Base-by-base conservation (phyloP, 53 echinoderm and acorn worm species). In the Echinarachnius parma region DNA sequence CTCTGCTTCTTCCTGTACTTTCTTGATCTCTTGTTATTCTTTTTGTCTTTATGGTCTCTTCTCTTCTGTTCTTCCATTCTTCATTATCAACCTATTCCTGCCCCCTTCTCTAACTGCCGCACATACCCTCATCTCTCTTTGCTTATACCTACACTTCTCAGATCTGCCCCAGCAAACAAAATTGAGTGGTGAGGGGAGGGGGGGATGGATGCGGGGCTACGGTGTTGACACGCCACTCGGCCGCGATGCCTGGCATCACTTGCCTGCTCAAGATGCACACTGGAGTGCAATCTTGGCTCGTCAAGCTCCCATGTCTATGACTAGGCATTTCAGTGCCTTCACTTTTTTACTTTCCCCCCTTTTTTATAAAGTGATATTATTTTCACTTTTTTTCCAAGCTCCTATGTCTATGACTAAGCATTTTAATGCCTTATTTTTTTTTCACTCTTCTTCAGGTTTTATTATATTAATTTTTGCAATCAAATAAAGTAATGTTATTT, bases 151-250 rank as follows among this genome's bases (percentile, higher is more conserved):
- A 11, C 52, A 50, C 18, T 50, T 50, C 9, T 50, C 52, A 15
- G 14, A 27, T 72, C 42, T 56, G 23, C 56, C 74, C 36, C 35
- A 4, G 74, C 74, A 72, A 72, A 72, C 74, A 72, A 36, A 39
- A 54, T 15, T 9, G 21, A 56, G 15, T 24, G 20, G 48, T 27
- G 15, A 1, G 56, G n/a, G 28, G 4, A 42, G 42, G 29, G 57
- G 39, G 14, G 34, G 74, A 28, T n/a, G 36, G 21, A 27, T 70
- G n/a, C n/a, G n/a, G n/a, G n/a, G n/a, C n/a, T n/a, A n/a, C n/a
- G n/a, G n/a, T n/a, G 74, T 72, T 72, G 74, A 72, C 74, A 72
- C 28, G 44, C 74, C 56, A 32, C 74, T 72, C 74, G 57, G 74
- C 54, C 74, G 74, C 74, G 35, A 72, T 57, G 55, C 74, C 18